phyloP scores from a whole-genome alignment of 2,113 vertebrate species.

The Coturnix japonica region DNA sequence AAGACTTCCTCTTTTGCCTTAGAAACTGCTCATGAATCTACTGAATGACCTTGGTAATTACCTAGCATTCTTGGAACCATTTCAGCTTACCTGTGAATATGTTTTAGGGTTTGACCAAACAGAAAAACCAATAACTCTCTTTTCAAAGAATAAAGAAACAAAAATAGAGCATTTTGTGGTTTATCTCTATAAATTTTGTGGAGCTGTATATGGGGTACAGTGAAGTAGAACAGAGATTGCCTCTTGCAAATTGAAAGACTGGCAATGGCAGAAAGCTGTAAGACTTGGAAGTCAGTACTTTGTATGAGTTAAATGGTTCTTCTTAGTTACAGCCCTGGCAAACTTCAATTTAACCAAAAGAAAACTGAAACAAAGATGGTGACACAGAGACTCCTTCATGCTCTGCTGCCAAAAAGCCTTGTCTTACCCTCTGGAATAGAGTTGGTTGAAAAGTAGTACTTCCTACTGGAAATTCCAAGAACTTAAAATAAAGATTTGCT shows the following conservation, averaged over 20 bases:
- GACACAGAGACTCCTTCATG: conserved; percentile 40
- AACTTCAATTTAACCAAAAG: conserved; percentile 31
- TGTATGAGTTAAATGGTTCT: neutral
- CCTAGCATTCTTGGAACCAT: neutral
- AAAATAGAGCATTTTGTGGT: neutral
- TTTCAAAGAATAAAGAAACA: neutral
- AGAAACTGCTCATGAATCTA: conserved; percentile 6
- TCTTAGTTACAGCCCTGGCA: conserved; percentile 4
- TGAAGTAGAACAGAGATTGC: neutral
- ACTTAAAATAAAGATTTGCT: neutral
- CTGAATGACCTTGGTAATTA: conserved; percentile 8
- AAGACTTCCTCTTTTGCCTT: neutral
- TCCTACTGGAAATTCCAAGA: conserved; percentile 66
- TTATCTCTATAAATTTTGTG: neutral
- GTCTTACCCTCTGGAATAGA: neutral
- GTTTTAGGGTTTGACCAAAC: neutral
- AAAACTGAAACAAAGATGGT: conserved; percentile 59
- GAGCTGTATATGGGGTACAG: neutral
- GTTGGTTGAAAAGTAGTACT: conserved; percentile 51
- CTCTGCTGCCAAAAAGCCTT: neutral
- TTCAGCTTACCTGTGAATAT: neutral
- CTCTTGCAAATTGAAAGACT: neutral
- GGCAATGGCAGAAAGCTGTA: neutral
- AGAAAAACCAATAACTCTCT: neutral
- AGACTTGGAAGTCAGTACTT: neutral